Base-by-base conservation (phyloP, 1,140 invertebrate species). In the Drosophila nigromelanica region DNA sequence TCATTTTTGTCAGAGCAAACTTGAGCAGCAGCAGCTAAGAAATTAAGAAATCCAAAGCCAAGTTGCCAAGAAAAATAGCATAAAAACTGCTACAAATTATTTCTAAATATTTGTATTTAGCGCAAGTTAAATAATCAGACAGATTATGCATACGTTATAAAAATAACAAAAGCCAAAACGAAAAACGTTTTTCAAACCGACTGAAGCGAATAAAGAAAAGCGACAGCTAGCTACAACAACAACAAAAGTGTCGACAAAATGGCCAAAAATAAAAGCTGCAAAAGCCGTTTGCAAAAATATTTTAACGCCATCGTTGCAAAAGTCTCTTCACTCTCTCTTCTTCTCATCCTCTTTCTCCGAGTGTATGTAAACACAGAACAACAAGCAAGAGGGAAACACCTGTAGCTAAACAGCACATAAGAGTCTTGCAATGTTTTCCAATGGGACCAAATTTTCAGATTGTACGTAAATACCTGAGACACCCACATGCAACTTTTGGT, bases 101-200 rank as follows among this genome's bases (percentile, higher is more conserved):
- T 89, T 89, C 76, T 62, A 89, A 89, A 89, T 89, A 89, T 89
- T 89, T 89, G 76, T 89, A 83, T 89, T 89, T 83, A 78, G 83
- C 83, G 73, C 83, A 89, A 89, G 83, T 89, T 89, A 89, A 89
- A 89, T 89, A 89, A 89, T 89, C 83, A 83, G 62, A 83, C 67
- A 89, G 83, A 89, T 89, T 89, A 89, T 74, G 66, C 69, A 89
- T 77, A 54, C 83, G 72, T 61, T 73, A 78, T 80, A 76, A 67
- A 67, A 89, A 76, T 70, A 85, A 74, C 58, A 79, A 62, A 82
- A 79, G 82, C 60, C 55, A 61, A 63, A 66, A 42, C 33, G 35
- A 59, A 71, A 64, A 71, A 52, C 68, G 52, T 50, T 64, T 56
- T 47, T 71, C 35, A 71, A 73, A 68, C 21, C 48, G 63, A 43